phyloP scores from a whole-genome alignment of 2,797 vertebrate genomes.

The Gymnothorax reevesii region DNA sequence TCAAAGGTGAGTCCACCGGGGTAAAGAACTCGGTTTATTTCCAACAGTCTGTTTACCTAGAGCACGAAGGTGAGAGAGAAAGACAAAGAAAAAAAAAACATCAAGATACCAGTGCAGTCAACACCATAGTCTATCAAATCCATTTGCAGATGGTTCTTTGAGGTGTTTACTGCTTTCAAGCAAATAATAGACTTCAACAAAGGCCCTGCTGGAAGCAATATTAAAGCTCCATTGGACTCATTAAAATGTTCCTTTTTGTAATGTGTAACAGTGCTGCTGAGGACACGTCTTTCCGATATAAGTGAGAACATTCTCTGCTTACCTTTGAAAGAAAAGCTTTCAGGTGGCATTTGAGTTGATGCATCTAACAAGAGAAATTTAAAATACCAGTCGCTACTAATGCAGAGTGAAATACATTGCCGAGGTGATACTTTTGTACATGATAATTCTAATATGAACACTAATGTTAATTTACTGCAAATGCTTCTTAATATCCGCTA shows the following conservation, averaged over 20 bases:
- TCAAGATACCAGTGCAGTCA: background rate
- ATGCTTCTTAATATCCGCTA: background rate
- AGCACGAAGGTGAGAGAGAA: background rate
- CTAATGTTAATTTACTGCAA: background rate
- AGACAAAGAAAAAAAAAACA: background rate
- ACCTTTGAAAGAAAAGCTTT: background rate
- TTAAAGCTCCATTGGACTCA: conserved; percentile 8
- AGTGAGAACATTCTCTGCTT: background rate
- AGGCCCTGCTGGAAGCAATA: conserved; percentile 2
- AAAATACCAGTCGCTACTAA: background rate
- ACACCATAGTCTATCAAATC: conserved; percentile 11
- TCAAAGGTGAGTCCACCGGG: background rate
- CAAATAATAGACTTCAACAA: conserved; percentile 4
- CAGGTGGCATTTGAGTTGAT: background rate
- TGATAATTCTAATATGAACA: background rate
- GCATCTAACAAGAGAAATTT: background rate
- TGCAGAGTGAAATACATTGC: background rate
- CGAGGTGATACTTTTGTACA: background rate
- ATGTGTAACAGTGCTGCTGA: background rate
- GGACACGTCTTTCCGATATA: background rate
- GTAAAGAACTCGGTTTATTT: background rate
- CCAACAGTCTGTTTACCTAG: background rate
- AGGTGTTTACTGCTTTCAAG: conserved; percentile 9
- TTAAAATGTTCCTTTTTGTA: conserved; percentile 14
- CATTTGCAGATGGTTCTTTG: background rate